Percentiles rank a stretch among this genome's conserved stretches.
Conservation (phyloP, 2,113 vertebrate species). For the Dromas ardeola region DNA sequence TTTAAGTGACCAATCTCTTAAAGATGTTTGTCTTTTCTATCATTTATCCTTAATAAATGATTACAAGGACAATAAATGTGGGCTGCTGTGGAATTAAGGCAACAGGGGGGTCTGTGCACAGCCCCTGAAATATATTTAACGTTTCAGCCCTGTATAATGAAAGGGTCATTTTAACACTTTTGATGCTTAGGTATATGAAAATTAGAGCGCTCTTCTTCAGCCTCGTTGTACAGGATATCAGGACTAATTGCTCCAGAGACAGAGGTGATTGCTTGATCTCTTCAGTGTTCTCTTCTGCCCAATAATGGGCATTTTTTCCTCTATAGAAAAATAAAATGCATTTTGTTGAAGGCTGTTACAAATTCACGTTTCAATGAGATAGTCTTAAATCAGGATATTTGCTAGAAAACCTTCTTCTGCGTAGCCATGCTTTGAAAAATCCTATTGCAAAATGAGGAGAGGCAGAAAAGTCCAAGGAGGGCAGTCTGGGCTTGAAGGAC, state of each 20-base stretch:
- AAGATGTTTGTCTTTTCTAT: background rate
- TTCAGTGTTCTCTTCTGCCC: background rate
- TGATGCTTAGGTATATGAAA: background rate
- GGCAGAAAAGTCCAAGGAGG: background rate
- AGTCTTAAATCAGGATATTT: background rate
- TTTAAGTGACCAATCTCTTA: background rate
- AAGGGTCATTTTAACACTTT: background rate
- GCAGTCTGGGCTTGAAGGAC: background rate
- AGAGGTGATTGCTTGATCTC: background rate
- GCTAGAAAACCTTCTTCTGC: background rate
- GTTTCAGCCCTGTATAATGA: background rate
- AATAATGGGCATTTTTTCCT: background rate
- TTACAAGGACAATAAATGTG: background rate
- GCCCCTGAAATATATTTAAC: background rate
- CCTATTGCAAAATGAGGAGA: background rate
- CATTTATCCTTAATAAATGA: background rate
- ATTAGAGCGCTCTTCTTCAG: background rate
- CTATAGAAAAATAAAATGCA: background rate
- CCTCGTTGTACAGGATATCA: background rate
- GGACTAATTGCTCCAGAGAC: background rate
- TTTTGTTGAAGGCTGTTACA: background rate
- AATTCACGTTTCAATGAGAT: background rate
- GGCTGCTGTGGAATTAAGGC: background rate
- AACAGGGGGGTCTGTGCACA: background rate
- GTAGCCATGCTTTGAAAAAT: background rate